Conservation (phyloP, 1,140 invertebrate genomes). For the Megalopta genalis region DNA sequence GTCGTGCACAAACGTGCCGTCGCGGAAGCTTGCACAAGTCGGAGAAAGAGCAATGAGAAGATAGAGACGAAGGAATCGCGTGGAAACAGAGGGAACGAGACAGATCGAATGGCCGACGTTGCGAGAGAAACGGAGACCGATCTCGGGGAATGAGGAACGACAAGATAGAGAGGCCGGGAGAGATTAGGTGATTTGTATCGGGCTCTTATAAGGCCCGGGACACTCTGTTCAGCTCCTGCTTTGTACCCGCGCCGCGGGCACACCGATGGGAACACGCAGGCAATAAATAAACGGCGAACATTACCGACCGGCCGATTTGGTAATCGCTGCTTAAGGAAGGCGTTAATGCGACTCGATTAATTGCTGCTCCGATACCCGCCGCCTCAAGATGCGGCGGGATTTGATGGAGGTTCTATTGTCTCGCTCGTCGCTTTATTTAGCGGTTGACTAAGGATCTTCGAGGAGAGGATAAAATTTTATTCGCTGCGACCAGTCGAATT, state of each 20-base stretch:
- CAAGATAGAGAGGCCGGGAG: constrained; percentile 16
- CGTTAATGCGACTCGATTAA: constrained; percentile 34
- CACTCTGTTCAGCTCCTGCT: constrained; percentile 12
- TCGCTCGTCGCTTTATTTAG: too few relatives aligned
- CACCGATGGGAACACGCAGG: background rate
- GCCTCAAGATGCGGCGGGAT: background rate
- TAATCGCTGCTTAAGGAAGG: constrained; percentile 44
- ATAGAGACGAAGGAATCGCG: constrained; percentile 29
- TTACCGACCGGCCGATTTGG: constrained; percentile 36
- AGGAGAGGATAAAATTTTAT: too few relatives aligned
- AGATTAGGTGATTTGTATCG: constrained; percentile 46
- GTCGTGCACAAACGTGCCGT: constrained; percentile 48
- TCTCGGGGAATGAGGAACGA: background rate
- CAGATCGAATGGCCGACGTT: background rate
- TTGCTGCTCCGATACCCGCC: background rate
- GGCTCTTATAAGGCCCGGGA: constrained; percentile 26
- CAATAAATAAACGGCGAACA: constrained; percentile 23
- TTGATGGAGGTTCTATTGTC: too few relatives aligned
- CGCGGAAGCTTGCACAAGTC: constrained; percentile 29
- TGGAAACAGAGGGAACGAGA: constrained; percentile 11
- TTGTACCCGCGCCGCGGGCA: background rate
- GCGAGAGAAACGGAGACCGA: too few relatives aligned
- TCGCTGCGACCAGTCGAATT: too few relatives aligned
- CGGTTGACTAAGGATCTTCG: too few relatives aligned
- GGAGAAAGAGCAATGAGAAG: background rate